Evolutionary conservation across 2,113 vertebrate genomes (phyloP).

Genomic region (Dendropsophus ebraccatus): DNA sequence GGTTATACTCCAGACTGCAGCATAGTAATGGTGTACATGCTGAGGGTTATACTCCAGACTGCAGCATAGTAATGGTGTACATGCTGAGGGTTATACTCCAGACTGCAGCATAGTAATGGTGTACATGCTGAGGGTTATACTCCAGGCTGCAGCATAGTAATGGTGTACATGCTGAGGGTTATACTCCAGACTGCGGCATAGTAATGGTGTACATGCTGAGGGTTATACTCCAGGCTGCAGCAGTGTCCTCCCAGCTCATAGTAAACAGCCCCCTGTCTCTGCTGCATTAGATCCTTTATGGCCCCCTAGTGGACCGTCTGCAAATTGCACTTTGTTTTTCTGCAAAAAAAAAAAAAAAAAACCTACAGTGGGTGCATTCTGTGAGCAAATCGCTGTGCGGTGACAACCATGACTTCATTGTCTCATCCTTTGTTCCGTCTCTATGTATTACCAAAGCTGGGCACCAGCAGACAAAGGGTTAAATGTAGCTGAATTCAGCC

Average conservation of each 20-base stretch:
- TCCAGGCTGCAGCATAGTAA: no score
- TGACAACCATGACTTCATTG: not conserved
- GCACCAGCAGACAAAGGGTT: no score
- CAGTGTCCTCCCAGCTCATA: not conserved
- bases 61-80: no score
- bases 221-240: not conserved
- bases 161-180: no score
- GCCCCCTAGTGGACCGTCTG: not conserved
- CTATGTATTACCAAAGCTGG: no score
- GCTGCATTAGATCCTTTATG: not conserved
- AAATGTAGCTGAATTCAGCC: no score
- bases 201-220: not conserved
- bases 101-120: no score
- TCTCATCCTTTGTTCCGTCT: not conserved
- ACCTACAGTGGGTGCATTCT: not conserved
- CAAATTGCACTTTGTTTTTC: constrained; percentile 54
- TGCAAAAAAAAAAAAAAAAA: constrained; percentile 25
- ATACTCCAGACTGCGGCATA: no score
- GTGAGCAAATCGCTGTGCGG: not conserved
- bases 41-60: no score
- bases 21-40: no score
- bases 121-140: not conserved
- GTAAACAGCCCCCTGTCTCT: not conserved
- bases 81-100: no score
- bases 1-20: no score